Evolutionary conservation across 2,888 invertebrate genomes (phyloP), one percentile per base, ranked within the genome.

Genomic region (Cremastinae sp.): DNA sequence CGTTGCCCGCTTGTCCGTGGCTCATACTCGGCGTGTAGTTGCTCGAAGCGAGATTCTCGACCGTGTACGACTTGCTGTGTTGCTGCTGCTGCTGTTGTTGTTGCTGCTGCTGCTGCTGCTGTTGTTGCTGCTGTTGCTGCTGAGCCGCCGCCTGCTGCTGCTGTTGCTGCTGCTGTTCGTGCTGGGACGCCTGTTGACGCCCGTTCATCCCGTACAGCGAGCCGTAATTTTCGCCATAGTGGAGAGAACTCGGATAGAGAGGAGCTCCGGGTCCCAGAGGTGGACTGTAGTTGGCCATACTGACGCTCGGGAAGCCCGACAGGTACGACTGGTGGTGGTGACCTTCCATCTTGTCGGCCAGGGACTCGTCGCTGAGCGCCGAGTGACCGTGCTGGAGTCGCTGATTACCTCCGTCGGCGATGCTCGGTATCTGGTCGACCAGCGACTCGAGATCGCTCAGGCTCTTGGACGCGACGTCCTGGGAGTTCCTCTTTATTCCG

Each of bases 361-460:
- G 79, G 0, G 84, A 80, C 4, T 88, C 88, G 54, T 88, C 89
- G 47, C 79, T 66, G 78, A 89, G 84, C 0, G 82, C 84, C 0
- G 84, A 80, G 51, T 86, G 86, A 0, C 79, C 74, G 34, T 88
- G 89, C 10, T 87, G 87, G 0, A 88, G 79, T 1, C 89, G 84
- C 45, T 88, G 88, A 18, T 80, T 86, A 0, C 88, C 88, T 7
- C 94, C 94, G 84, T 96, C 96, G 69, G 95, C 94, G 90, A 96
- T 95, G 84, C 95, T 95, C 61, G 96, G 97, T 90, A 97, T 97
- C 92, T 97, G 97, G 91, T 97, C 96, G 79, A 97, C 96, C 56
- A 97, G 92, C 47, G 96, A 96, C 90, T 97, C 96, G 54, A 97
- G 91, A 16, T 96, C 97, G 14, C 96, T 96, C 56, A 96, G 91